Base-by-base conservation (phyloP, 2,113 vertebrate species). In the Dasypus novemcinctus region DNA sequence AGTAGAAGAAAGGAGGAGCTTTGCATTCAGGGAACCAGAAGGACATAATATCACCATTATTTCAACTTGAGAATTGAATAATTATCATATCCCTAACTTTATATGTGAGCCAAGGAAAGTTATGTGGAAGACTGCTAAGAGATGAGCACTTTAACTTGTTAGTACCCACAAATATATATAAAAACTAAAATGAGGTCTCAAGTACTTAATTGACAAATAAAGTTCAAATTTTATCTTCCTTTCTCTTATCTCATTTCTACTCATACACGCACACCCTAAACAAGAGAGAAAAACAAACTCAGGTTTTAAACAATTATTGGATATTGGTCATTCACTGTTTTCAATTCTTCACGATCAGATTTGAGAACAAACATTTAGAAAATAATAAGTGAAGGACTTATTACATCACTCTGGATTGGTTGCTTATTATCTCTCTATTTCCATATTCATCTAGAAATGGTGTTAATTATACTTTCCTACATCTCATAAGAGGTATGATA, bases 401-500 rank as follows among this genome's bases (percentile, higher is more conserved):
- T 10, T 46, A 41, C n/a, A 81, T 89, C 31, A 78, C 25, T 90
- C 61, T 76, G 20, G 43, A 12, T 15, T 72, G 33, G 61, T 63
- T 95, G 85, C 43, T 92, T 86, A 92, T 89, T 89, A 38, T 64
- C 36, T 85, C 59, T 90, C 54, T 94, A 64, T 87, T 93, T 90
- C 38, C 63, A 90, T 68, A 88, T 95, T 81, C 38, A 90, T 94
- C 72, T 90, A 14, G 46, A 95, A 95, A 94, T 4, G 36, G 27
- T 86, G 33, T 92, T 97, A 96, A 96, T 97, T 93, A 97, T 85
- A 64, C 20, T 64, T 86, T 74, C 33, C 21, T 57, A 61, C 14
- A 64, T 96, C 96, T 91, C 95, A 82, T 59, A 95, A 97, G 87
- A 93, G 72, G 84, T 69, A 78, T 64, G 41, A 94, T 97, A 96